Base-by-base conservation (phyloP, 2,797 vertebrate species). In the Falco columbarius region DNA sequence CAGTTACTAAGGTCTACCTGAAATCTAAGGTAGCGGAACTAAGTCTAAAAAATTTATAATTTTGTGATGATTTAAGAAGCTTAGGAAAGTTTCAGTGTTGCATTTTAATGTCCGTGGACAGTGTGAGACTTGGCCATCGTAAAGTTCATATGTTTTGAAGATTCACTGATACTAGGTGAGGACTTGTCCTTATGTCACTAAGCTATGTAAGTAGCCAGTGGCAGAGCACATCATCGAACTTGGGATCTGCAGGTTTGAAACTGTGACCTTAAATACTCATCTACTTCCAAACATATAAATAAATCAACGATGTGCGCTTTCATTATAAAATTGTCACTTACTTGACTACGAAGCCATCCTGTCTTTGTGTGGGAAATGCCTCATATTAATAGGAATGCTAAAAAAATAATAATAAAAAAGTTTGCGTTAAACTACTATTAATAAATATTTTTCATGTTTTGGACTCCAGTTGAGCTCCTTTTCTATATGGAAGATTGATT, bases 61-160 rank as follows among this genome's bases (percentile, higher is more conserved):
- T 56, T 32, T 47, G 1, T 61, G 10, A 7, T 44, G 27, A 9
- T 59, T 5, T 40, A 52, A 86, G 72, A 40, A n/a, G 27, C 38
- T 36, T 44, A 9, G 23, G 11, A 22, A 88, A 38, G n/a, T 56
- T 82, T 85, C 27, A 30, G 17, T 49, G 2, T 47, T 72, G 30
- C 0, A 0, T 81, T 89, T 79, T 44, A 7, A 8, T 81, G 36
- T 40, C 47, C 19, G 1, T 67, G 47, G 30, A 2, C 29, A 52
- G 4, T 4, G 6, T 56, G 34, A 81, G 58, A 27, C 15, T 70
- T 47, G 18, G 22, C 44, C 54, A n/a, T 42, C 30, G 49, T 8
- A 36, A 79, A 58, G 27, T 22, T 56, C 46, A 23, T 34, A 5
- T 0, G 0, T 52, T 7, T 46, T 5, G 5, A 40, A 61, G 82